Evolutionary conservation across 1,140 invertebrate species (phyloP).

Genomic region (Spodoptera litura): DNA sequence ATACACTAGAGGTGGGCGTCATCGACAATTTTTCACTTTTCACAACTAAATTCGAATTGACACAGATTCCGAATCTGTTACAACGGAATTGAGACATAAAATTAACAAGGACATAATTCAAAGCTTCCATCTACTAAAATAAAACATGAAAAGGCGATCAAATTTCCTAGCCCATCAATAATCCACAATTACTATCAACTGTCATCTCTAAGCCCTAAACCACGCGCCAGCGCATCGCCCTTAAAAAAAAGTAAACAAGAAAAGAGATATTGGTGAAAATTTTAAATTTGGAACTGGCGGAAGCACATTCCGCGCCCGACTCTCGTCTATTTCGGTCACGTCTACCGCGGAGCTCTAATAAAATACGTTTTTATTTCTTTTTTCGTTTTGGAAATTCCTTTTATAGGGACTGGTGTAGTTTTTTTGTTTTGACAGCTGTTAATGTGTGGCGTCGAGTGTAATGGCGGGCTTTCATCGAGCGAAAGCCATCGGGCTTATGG

Average conservation of each 20-base stretch:
- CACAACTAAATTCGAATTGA: no score
- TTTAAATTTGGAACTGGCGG: slow-evolving; percentile 73
- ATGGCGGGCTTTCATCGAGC: slow-evolving; percentile 20
- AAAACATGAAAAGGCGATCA: slow-evolving; percentile 18
- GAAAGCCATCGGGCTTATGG: background rate
- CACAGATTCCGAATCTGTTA: no score
- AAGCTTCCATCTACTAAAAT: background rate
- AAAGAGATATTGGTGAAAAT: slow-evolving; percentile 58
- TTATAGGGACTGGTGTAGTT: slow-evolving; percentile 30
- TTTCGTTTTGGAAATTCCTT: slow-evolving; percentile 39
- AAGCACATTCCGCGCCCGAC: slow-evolving; percentile 68
- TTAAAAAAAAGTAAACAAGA: slow-evolving; percentile 25
- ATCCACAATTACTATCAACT: background rate
- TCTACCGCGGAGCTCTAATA: slow-evolving; percentile 34
- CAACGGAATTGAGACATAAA: no score
- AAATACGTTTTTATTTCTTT: slow-evolving; percentile 29
- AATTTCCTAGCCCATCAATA: background rate
- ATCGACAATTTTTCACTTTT: no score
- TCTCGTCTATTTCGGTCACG: slow-evolving; percentile 65
- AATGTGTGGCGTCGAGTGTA: slow-evolving; percentile 20
- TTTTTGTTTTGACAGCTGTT: slow-evolving; percentile 52
- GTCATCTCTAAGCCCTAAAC: slow-evolving; percentile 9
- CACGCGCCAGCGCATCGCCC: slow-evolving; percentile 13
- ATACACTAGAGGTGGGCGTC: no score
- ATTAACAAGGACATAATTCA: no score